Evolutionary conservation across 2,113 vertebrate species (phyloP), one percentile per base, ranked within the genome.

Genomic region (Morphnarchus princeps): DNA sequence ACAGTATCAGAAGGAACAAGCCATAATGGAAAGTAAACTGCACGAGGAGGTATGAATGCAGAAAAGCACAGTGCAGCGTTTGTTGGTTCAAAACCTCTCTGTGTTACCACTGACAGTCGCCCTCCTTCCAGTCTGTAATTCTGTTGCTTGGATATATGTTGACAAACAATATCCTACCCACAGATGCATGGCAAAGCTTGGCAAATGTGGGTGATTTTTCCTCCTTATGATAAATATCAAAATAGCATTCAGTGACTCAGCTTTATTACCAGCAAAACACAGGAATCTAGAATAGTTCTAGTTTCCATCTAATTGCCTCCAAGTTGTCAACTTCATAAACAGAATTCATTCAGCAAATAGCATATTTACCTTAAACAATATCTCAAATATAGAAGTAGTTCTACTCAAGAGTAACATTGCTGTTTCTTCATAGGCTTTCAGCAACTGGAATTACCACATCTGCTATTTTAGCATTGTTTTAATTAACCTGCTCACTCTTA

Each of bases 121-220:
- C 28, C 42, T 62, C 62, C 45, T 90, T 69, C 66, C 50, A 7
- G 1, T 28, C 55, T 69, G 20, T 10, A 92, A 36, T 59, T 67
- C 63, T 74, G 83, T n/a, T 65, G 90, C 86, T 71, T 63, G 26
- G 19, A 85, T 45, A 25, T 10, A 14, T 72, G 55, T 78, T 96
- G 71, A 93, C 89, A 96, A 92, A 92, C 61, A 93, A 28, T 31
- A 82, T 58, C 80, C 47, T 78, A 87, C 81, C 71, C 83, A 77
- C 72, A 76, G 71, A 65, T 36, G 25, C 42, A 70, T 2, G 10
- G 80, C 77, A 82, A 15, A 18, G 24, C 42, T 77, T 77, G n/a
- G 58, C 42, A 86, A 61, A 67, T 13, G 9, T 16, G 54, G 29
- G 15, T 25, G 73, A 61, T 66, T 65, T 57, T 58, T 70, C 49